phyloP scores from a whole-genome alignment of 1,140 invertebrate species.

The Cardiocondyla obscurior region DNA sequence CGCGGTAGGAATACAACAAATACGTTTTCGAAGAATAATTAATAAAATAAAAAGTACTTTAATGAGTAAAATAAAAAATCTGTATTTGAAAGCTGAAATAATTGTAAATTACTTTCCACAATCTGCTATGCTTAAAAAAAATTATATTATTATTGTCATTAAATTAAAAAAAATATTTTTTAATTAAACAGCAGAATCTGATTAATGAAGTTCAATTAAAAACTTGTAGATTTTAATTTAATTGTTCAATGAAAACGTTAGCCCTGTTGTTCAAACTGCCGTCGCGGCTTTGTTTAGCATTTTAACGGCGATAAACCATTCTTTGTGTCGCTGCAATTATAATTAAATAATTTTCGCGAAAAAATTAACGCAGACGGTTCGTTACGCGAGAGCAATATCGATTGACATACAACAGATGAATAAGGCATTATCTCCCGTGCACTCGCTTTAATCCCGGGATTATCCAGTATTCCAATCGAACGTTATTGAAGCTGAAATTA shows the following conservation, averaged over 20 bases:
- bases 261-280: neutral
- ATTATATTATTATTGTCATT: too few relatives aligned
- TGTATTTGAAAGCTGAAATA: neutral
- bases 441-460: constrained; percentile 70
- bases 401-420: constrained; percentile 58
- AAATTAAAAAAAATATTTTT: neutral
- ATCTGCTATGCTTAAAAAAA: neutral
- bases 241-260: neutral
- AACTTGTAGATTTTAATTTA: neutral
- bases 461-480: constrained; percentile 68
- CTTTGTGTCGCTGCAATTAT: neutral
- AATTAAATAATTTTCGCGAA: neutral
- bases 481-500: constrained; percentile 66
- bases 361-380: neutral
- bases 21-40: neutral
- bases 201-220: constrained; percentile 5
- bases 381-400: constrained; percentile 14
- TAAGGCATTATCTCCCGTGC: constrained; percentile 62
- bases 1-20: neutral
- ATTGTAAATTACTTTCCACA: neutral
- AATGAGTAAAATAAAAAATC: neutral
- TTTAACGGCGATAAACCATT: neutral
- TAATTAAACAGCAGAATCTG: neutral
- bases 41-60: neutral
- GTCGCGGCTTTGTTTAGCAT: neutral